These are phyloP conservation scores for Physeter macrocephalus DNA, from an alignment of 2,113 vertebrate species.

Conservation along the genomic window DNA sequence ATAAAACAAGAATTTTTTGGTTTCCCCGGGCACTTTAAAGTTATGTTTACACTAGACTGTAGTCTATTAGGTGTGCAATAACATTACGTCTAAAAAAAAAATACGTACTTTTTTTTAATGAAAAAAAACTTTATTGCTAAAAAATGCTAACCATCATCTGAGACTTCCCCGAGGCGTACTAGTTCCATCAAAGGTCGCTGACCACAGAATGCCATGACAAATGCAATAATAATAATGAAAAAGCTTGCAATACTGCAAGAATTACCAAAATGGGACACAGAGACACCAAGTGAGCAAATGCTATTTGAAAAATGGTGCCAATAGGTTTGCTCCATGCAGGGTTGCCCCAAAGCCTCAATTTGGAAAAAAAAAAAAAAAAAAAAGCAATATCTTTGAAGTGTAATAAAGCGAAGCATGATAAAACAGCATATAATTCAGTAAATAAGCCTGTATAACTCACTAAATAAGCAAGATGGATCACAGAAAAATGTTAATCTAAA, in stretches of 20 bases:
- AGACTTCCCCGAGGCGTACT: not conserved
- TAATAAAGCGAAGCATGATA: too few relatives aligned
- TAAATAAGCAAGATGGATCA: too few relatives aligned
- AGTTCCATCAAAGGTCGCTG: not conserved
- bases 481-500: too few relatives aligned
- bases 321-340: not conserved
- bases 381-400: too few relatives aligned
- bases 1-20: not conserved
- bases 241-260: not conserved
- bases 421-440: too few relatives aligned
- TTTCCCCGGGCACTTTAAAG: not conserved
- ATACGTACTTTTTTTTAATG: too few relatives aligned
- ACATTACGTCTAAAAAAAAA: not conserved
- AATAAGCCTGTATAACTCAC: too few relatives aligned
- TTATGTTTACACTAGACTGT: not conserved
- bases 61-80: too few relatives aligned
- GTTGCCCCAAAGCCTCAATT: not conserved
- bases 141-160: not conserved
- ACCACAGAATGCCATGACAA: not conserved
- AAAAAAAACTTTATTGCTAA: not conserved
- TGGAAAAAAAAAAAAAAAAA: not conserved
- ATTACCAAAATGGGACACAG: not conserved
- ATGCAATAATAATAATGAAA: not conserved
- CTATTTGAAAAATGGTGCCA: accelerated
- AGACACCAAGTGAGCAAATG: not conserved